Conservation (phyloP, 2,113 vertebrate species). For the Sisor rabdophorus region DNA sequence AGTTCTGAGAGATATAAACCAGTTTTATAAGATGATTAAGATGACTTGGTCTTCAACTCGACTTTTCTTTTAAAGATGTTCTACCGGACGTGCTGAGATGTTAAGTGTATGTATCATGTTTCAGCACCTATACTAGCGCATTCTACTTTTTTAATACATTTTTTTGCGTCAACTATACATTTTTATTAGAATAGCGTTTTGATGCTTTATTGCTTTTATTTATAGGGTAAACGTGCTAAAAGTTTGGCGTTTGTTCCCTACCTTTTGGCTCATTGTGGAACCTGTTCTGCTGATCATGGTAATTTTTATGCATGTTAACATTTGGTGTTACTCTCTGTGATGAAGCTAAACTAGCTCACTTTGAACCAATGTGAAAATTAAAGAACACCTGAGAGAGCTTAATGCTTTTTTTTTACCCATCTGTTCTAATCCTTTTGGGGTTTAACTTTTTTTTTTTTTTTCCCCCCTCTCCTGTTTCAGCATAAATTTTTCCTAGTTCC, state of each 20-base stretch:
- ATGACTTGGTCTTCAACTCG: background rate
- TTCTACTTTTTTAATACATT: too few species aligned
- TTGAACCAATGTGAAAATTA: slow-evolving; percentile 72
- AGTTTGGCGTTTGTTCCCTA: background rate
- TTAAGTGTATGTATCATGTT: too few species aligned
- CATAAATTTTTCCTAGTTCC: too few species aligned
- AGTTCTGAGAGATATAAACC: slow-evolving; percentile 18
- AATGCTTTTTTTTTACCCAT: background rate
- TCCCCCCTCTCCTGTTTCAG: too few species aligned
- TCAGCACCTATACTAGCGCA: too few species aligned
- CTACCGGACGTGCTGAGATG: background rate
- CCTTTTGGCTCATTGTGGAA: background rate
- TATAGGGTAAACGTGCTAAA: background rate
- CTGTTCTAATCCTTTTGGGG: background rate
- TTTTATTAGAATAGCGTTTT: too few species aligned
- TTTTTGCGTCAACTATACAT: too few species aligned
- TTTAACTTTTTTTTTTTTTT: background rate
- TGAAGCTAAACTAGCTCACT: slow-evolving; percentile 78
- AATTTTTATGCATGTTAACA: background rate
- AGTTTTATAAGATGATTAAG: background rate
- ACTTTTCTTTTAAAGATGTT: background rate
- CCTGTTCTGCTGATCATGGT: background rate
- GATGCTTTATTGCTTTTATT: background rate
- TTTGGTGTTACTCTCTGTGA: slow-evolving; percentile 59
- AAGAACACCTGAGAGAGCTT: slow-evolving; percentile 68